Evolutionary conservation across 2,113 vertebrate genomes (phyloP), one percentile per base, ranked within the genome.

Genomic region (Clarias magur): DNA sequence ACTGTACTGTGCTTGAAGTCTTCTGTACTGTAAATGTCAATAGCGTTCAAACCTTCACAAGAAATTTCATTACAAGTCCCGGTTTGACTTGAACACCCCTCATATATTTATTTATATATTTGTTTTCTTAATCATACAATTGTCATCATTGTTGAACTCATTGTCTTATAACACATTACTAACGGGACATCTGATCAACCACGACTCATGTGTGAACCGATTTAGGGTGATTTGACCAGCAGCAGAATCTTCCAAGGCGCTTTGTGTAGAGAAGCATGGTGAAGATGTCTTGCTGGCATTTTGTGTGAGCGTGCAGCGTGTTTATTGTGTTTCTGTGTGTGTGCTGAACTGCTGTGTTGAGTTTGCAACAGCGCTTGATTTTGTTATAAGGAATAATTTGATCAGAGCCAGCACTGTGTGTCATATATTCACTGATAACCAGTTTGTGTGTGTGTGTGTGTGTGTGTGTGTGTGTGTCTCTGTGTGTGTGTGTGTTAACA

Each of bases 341-440:
- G 54, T 19, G 27, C 9, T 4, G 19, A 80, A 80, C 54, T 80
- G 27, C 53, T 80, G 54, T 57, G n/a, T 80, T 80, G 75, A 16
- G 53, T 80, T 80, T 80, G 54, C 78, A 34, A 80, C 56, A 80
- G 12, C 59, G 78, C 54, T 34, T 80, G 56, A 80, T 80, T 80
- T 56, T 80, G 78, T 80, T 80, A 80, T 34, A 57, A 59, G 54
- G 16, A 59, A 30, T 34, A 80, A 80, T 80, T 59, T 80, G 78
- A 80, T 80, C 17, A 80, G 73, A 76, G 54, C 54, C 56, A 19
- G 75, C 73, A 53, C 42, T 76, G 42, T 48, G 17, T 73, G 73
- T 79, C n/a, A 19, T 79, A 56, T 53, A 79, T 79, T 79, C 12
- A 79, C 7, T 59, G 56, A 80, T 59, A 80, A 59, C 27, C 54